These are phyloP conservation scores for Lysiphlebus fabarum DNA, from an alignment of 1,140 invertebrate species.

Conservation along the genomic window DNA sequence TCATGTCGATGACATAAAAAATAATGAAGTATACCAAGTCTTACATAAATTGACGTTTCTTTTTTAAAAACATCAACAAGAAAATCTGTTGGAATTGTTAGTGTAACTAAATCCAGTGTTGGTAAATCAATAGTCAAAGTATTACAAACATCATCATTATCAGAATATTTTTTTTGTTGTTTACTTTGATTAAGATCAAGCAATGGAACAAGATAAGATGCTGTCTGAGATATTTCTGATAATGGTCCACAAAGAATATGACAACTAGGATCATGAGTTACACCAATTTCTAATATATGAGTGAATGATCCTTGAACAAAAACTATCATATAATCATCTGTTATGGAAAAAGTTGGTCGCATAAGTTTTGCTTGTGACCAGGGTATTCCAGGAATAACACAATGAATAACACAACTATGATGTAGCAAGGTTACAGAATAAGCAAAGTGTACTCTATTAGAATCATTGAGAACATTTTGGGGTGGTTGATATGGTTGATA, in stretches of 20 bases:
- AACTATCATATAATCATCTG: constrained; percentile 72
- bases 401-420: constrained; percentile 78
- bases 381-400: constrained; percentile 73
- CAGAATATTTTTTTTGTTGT: constrained; percentile 1
- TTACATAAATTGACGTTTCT: constrained; percentile 64
- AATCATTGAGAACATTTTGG: constrained; percentile 57
- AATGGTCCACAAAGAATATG: constrained; percentile 68
- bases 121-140: constrained; percentile 62
- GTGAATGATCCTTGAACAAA: constrained; percentile 75
- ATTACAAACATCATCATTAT: constrained; percentile 8
- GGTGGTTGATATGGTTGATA: constrained; percentile 69
- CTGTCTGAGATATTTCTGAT: constrained; percentile 54
- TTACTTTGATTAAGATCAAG: constrained; percentile 36
- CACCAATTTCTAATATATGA: constrained; percentile 75
- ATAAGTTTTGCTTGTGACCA: constrained; percentile 72
- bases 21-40: constrained; percentile 74
- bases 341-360: constrained; percentile 70
- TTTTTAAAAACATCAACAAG: constrained; percentile 67
- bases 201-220: constrained; percentile 65
- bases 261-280: constrained; percentile 75
- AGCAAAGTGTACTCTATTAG: constrained; percentile 73
- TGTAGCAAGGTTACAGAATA: constrained; percentile 79
- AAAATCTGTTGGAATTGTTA: constrained; percentile 62
- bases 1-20: constrained; percentile 72
- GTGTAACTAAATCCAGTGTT: constrained; percentile 67